Evolutionary conservation across 2,888 invertebrate genomes (phyloP), one percentile per base, ranked within the genome.

Genomic region (Aphidius colemani): DNA sequence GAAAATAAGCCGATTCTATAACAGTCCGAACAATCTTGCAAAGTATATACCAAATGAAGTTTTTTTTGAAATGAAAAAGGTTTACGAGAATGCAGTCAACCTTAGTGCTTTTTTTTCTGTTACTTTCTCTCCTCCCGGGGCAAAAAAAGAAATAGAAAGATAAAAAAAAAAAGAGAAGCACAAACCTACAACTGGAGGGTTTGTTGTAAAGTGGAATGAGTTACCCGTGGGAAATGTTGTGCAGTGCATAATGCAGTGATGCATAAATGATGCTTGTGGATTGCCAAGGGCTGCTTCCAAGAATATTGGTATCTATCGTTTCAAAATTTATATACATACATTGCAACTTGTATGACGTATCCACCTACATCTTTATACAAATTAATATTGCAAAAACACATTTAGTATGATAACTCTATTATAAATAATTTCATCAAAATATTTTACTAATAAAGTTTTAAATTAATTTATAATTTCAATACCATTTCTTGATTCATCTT

Each of bases 141-240:
- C 46, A 48, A n/a, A 46, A 57, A 46, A 30, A 45, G 44, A 44
- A 30, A 57, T 57, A 45, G 39, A 57, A 13, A 8, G 44, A n/a
- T 18, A 43, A 59, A 39, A 40, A 55, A 60, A 55, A 56, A 56
- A 57, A 46, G 49, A 44, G 49, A 39, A 10, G 59, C 44, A 44
- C 46, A 53, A 58, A 18, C 30, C 50, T 58, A 13, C 59, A 40
- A 39, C 30, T 39, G 39, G n/a, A 39, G 53, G 53, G 45, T 49
- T 30, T 30, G 30, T 57, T 57, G 44, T 11, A 13, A 13, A 57
- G 44, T 43, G 51, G 53, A 48, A 60, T 63, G 68, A 69, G 69
- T 68, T 67, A 64, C 76, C 69, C 71, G n/a, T 57, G 76, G 75
- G 75, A 77, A 77, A 77, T 77, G 74, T 74, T 71, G 75, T 70